Base-by-base conservation (phyloP, 2,888 invertebrate species). In the Cerastoderma edule region DNA sequence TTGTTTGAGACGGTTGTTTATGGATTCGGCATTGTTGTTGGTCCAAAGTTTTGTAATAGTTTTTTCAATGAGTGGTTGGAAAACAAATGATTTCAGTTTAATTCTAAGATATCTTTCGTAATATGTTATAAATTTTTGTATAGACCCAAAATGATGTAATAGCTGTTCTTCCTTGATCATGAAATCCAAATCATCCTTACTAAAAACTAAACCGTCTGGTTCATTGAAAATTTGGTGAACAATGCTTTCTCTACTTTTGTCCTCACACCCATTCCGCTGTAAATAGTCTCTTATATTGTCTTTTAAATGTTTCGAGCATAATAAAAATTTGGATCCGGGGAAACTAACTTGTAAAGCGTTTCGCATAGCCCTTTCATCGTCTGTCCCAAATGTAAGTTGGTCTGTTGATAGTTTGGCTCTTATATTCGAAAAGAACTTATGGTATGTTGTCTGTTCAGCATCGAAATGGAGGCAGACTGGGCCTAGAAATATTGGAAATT, bases 1-100 rank as follows among this genome's bases (percentile, higher is more conserved):
- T n/a, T 60, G 46, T 72, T 81, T 81, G 16, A 78, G n/a, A 4
- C 66, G 48, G 46, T 76, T 65, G 50, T 82, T 78, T 32, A 82
- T 65, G 22, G 66, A 71, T 67, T 82, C 78, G 8, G 70, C 57
- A 56, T 75, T 75, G 56, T 72, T 75, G 50, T 81, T 78, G 1
- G 78, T 81, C 78, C 73, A 81, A 3, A 70, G 67, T 56, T 50
- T 30, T n/a, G 35, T 22, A 30, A 65, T 33, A 13, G 19, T 68
- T 39, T 46, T 57, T 28, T 46, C 44, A 22, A 46, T 57, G 24
- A 46, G 28, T n/a, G 39, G 67, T 39, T 56, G 24, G n/a, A 39
- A 67, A 0, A 67, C 67, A 19, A 32, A 66, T 30, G 50, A 10
- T 33, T 33, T 46, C 6, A 75, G 2, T 44, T 67, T 67, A 27